phyloP scores from a whole-genome alignment of 1,140 invertebrate species.

The Aphelenchoides avenae region DNA sequence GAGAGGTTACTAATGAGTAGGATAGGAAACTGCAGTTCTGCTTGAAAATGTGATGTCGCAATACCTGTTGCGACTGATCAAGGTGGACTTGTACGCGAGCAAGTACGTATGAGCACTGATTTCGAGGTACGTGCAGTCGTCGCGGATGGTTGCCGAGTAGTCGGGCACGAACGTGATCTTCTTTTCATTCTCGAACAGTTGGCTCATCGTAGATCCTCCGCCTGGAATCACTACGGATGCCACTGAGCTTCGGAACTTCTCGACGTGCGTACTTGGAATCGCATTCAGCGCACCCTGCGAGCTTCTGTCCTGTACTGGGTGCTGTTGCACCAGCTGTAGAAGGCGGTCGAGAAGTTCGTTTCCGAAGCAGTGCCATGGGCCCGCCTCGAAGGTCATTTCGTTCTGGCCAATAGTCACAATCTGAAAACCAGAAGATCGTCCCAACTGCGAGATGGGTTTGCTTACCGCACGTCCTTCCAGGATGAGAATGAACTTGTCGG shows the following conservation, averaged over 20 bases:
- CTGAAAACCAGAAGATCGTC: too few relatives aligned
- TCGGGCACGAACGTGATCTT: slow-evolving; percentile 52
- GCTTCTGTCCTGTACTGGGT: slow-evolving; percentile 8
- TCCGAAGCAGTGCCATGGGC: slow-evolving; percentile 55
- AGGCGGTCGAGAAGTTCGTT: slow-evolving; percentile 48
- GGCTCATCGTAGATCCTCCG: neutral
- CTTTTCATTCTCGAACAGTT: slow-evolving; percentile 19
- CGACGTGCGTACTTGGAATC: neutral
- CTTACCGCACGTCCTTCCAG: slow-evolving; percentile 54
- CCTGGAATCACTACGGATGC: neutral
- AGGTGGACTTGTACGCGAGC: slow-evolving; percentile 48
- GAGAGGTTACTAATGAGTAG: neutral
- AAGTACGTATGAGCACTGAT: slow-evolving; percentile 51
- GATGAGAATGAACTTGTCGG: slow-evolving; percentile 56
- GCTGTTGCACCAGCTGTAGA: slow-evolving; percentile 26
- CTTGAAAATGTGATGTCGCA: slow-evolving; percentile 4
- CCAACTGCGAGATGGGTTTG: too few relatives aligned
- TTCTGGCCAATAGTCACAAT: slow-evolving; percentile 58
- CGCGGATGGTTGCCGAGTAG: slow-evolving; percentile 41
- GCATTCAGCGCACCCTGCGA: slow-evolving; percentile 6
- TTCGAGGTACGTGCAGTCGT: slow-evolving; percentile 57
- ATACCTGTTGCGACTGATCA: slow-evolving; percentile 35
- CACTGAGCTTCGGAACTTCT: slow-evolving; percentile 2
- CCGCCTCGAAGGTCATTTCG: slow-evolving; percentile 56
- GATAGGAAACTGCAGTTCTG: neutral